These are phyloP conservation scores for Dugesia japonica DNA, from an alignment of 2,888 invertebrate genomes.

Conservation along the genomic window DNA sequence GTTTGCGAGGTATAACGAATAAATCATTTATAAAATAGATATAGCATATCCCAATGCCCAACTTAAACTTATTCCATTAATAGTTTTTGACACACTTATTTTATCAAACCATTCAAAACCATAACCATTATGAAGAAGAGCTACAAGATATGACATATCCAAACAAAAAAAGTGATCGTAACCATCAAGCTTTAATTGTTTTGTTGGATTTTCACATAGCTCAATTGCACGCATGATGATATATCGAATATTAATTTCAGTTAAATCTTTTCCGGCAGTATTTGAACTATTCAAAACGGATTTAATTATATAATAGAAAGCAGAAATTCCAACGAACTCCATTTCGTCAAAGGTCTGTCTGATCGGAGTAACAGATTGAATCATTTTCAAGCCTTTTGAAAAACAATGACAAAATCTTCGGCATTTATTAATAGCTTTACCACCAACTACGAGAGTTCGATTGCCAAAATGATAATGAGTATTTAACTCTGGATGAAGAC, in stretches of 20 bases:
- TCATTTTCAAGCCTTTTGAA: not conserved
- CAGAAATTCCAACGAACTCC: slow-evolving; percentile 17
- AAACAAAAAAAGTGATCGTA: slow-evolving; percentile 23
- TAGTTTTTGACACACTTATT: not conserved
- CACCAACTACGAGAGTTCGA: not conserved
- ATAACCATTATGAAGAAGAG: slow-evolving; percentile 30
- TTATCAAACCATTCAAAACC: slow-evolving; percentile 21
- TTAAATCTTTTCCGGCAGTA: not conserved
- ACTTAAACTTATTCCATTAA: not conserved
- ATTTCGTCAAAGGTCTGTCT: not conserved
- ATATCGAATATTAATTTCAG: not conserved
- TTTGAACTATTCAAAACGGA: not conserved
- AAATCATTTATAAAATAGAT: not conserved
- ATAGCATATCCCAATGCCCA: slow-evolving; percentile 13
- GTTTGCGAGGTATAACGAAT: not conserved
- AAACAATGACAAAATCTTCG: not conserved
- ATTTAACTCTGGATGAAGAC: not conserved
- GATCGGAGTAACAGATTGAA: not conserved
- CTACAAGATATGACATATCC: slow-evolving; percentile 27
- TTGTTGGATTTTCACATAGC: not conserved
- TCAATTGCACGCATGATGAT: not conserved
- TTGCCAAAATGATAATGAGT: not conserved
- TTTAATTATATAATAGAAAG: slow-evolving; percentile 17
- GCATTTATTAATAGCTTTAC: not conserved
- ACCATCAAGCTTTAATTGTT: not conserved